A percentile compares a stretch with the other conserved stretches of the same genome.
These are phyloP conservation scores for Procambarus virginalis DNA, from an alignment of 1,140 invertebrate species.

Conservation along the genomic window DNA sequence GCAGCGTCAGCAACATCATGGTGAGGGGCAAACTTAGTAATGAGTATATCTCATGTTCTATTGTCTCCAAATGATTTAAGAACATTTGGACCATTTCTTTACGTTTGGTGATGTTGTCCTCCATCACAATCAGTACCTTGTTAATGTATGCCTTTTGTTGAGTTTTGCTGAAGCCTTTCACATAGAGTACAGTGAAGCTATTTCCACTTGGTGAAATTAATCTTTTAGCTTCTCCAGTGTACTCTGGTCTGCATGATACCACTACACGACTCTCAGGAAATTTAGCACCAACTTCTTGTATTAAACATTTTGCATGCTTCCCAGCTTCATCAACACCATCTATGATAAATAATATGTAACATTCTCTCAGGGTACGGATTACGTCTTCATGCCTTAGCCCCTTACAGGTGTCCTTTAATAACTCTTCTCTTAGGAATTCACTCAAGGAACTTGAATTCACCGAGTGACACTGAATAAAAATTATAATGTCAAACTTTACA, in stretches of 20 bases:
- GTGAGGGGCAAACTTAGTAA: slow-evolving; percentile 8
- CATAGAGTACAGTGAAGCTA: background rate
- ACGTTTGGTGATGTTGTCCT: background rate
- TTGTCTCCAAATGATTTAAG: background rate
- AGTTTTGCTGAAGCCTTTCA: background rate
- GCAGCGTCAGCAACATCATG: background rate
- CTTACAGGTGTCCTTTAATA: background rate
- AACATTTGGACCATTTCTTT: background rate
- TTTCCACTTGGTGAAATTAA: background rate
- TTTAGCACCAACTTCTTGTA: background rate
- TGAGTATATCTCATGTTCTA: background rate
- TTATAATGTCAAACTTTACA: background rate
- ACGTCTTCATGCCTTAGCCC: slow-evolving; percentile 1
- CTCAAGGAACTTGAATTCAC: slow-evolving; percentile 1
- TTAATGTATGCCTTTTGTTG: slow-evolving; percentile 3
- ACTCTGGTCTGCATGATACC: slow-evolving; percentile 11
- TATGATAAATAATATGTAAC: background rate
- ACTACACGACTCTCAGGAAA: background rate
- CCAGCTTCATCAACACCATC: slow-evolving; percentile 23
- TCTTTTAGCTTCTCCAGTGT: background rate
- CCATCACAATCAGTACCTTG: background rate
- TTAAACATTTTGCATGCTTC: background rate
- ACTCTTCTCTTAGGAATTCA: background rate
- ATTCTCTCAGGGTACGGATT: slow-evolving; percentile 4
- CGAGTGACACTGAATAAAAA: slow-evolving; percentile 5